These are phyloP conservation scores for Tinamus guttatus DNA, from an alignment of 2,113 vertebrate genomes.

Conservation along the genomic window DNA sequence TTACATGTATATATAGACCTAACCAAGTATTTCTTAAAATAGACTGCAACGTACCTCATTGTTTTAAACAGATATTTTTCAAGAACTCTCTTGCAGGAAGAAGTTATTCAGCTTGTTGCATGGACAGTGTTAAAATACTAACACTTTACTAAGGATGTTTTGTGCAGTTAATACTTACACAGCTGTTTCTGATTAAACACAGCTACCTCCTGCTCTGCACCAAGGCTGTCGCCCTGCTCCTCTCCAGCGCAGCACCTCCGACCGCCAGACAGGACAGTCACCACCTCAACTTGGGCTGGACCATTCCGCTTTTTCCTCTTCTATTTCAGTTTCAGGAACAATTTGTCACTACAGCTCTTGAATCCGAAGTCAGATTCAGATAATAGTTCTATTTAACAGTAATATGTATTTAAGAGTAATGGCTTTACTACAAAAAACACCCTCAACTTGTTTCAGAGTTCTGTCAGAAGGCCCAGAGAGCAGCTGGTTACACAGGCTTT, in stretches of 20 bases:
- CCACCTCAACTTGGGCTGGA: neutral
- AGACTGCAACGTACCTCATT: neutral
- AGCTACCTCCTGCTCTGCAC: neutral
- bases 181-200: rapidly evolving
- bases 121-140: neutral
- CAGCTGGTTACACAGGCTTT: neutral
- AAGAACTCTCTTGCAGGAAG: neutral
- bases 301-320: neutral
- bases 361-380: neutral
- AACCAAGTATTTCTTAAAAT: neutral
- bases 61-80: neutral
- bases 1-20: neutral
- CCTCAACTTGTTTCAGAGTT: neutral
- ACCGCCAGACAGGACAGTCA: neutral
- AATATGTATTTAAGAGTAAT: too few species aligned
- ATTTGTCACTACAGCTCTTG: neutral
- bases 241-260: neutral
- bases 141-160: neutral
- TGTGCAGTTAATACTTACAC: neutral
- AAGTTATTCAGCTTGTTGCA: neutral
- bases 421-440: neutral
- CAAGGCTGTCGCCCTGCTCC: neutral
- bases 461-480: neutral
- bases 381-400: too few species aligned
- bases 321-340: rapidly evolving